Evolutionary conservation across 2,113 vertebrate species (phyloP), one percentile per base, ranked within the genome.

Genomic region (Ahaetulla prasina): DNA sequence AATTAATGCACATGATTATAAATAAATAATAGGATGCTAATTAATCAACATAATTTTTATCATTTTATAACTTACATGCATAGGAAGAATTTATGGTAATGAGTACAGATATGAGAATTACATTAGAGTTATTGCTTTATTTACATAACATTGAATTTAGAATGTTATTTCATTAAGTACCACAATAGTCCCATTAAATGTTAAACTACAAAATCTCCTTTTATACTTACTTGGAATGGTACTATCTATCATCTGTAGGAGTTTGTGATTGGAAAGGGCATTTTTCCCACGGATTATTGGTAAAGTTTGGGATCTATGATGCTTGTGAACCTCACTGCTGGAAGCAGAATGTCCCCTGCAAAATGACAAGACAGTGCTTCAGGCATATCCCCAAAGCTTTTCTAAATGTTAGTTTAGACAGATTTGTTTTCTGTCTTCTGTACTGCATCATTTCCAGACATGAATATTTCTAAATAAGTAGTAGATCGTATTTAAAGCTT

Each of bases 201-300:
- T 90, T 91, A 93, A 85, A 1, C 43, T 84, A 68, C 80, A n/a
- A 43, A 8, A 7, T 63, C 85, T 94, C 52, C 30, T 50, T 63
- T 89, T 68, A 4, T 94, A 98, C 98, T 97, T 97, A 97, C 97
- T 97, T 93, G 96, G 93, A 94, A 97, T 96, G 94, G 97, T 98
- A 85, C 97, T 98, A 85, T 99, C 99, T 97, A 99, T 98, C 98
- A 99, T 98, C 95, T 99, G 99, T 91, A 99, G 96, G 88, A 99
- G 98, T 95, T 99, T 99, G 80, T 99, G 99, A 95, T 99, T 99
- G 92, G 98, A 98, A 92, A 99, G 98, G 87, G 99, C 98, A 93
- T 99, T 99, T 98, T 99, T 99, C 89, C 98, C 97, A 95, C 99
- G 97, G 94, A 99, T 99, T 97, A 99, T 99, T 88, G 99, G 99